Conservation (phyloP, 2,888 invertebrate genomes). For the Pachliopta kotzebuea region DNA sequence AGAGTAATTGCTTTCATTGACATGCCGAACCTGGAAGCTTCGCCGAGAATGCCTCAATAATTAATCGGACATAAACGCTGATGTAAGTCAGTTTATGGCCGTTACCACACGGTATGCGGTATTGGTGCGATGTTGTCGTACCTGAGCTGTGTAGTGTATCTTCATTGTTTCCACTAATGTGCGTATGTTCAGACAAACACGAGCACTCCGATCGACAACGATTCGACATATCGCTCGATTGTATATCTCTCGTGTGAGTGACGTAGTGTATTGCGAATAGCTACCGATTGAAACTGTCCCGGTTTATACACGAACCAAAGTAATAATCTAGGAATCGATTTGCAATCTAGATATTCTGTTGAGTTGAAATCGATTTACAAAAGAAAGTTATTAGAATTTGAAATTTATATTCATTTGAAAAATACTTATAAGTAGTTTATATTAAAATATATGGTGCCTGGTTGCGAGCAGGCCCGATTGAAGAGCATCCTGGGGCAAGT, state of each 20-base stretch:
- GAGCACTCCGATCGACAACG: constrained; percentile 18
- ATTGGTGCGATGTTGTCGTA: constrained; percentile 19
- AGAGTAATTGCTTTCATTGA: constrained; percentile 73
- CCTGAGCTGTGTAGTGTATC: constrained; percentile 16
- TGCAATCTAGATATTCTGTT: too few species aligned
- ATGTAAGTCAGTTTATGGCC: constrained; percentile 52
- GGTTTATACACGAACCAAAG: background rate
- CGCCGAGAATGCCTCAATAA: constrained; percentile 66
- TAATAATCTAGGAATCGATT: background rate
- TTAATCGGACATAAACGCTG: constrained; percentile 66
- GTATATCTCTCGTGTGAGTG: background rate
- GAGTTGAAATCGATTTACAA: too few species aligned
- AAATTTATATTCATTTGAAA: too few species aligned
- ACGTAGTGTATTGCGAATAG: background rate
- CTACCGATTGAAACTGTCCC: background rate
- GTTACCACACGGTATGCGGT: constrained; percentile 32
- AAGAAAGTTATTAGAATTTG: too few species aligned
- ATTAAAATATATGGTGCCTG: too few species aligned
- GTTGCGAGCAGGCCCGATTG: too few species aligned
- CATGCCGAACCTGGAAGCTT: constrained; percentile 57
- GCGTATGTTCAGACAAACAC: constrained; percentile 33
- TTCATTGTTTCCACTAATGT: constrained; percentile 26
- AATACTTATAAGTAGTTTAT: too few species aligned
- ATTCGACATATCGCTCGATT: constrained; percentile 8
- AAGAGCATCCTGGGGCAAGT: too few species aligned